Base-by-base conservation (phyloP, 2,113 vertebrate genomes). In the Pangasianodon gigas region DNA sequence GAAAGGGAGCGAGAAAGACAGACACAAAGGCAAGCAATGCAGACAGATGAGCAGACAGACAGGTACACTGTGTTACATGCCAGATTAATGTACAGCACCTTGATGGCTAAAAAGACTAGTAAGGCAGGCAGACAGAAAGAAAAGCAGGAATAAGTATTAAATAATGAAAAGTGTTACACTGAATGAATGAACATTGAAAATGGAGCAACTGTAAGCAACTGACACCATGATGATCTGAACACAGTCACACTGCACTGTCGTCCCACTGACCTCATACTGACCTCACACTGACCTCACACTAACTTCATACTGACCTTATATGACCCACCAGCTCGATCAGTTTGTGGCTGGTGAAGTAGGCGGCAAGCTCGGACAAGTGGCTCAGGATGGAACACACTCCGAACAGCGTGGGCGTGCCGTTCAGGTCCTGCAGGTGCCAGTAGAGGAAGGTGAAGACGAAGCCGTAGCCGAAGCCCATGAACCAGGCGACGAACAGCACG, bases 361-460 rank as follows among this genome's bases (percentile, higher is more conserved):
- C 97, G 0, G 96, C 97, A 71, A 99, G 96, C 94, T 99, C 98
- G 0, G 98, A 99, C 67, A 98, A 86, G 0, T 99, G 98, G 92
- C 98, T 99, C 58, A 99, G 95, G 89, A 98, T 94, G 0, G 98
- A 99, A 91, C 98, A 99, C 94, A 99, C 95, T 1, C 98, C 98
- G 18, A 99, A 99, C 85, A 99, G 97, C 0, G 98, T 99, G 84
- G 98, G 97, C 18, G 97, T 97, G 26, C 98, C 98, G 0, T 98
- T 96, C 91, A 99, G 95, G 91, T 99, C 98, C 94, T 98, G 96
- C 93, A 99, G 90, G 93, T 99, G 98, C 98, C 98, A 99, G 94
- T 97, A 99, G 58, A 99, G 97, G 92, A 99, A 99, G 90, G 97
- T 99, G 95, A 99, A 99, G 82, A 99, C 98, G 18, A 99, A 99